Base-by-base conservation (phyloP, 1,140 invertebrate genomes). In the Paracyclopina nana region DNA sequence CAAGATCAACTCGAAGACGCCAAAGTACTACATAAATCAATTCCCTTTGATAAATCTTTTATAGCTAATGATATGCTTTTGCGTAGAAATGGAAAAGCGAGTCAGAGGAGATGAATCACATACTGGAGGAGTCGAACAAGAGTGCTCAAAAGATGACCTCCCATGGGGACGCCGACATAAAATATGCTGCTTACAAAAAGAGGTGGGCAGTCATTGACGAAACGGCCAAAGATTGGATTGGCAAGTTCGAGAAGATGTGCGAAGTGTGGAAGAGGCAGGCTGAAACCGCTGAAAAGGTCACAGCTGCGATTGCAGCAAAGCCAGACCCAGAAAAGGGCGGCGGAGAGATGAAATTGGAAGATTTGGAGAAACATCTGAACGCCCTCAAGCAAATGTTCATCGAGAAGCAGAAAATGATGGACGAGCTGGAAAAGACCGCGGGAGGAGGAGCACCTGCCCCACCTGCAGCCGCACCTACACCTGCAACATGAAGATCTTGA, bases 351-450 rank as follows among this genome's bases (percentile, higher is more conserved):
- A 52, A 52, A 29, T 14, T 52, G 24, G 50, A 52, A 38, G 50
- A 52, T 29, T 27, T 52, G 24, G 50, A 52, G 24, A 28, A 14
- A 18, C 50, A 46, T 28, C 27, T 52, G 20, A 27, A 46, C 14
- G n/a, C 24, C 9, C 14, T 52, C 2, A 52, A 43, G 38, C 31
- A 50, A 52, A 52, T 52, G 50, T 52, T 52, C 28, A 52, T 52
- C 8, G 50, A 52, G 38, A 52, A 52, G 30, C 38, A 52, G 27
- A 52, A 44, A 29, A 52, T 52, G 50, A 43, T 52, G 38, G 41
- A 52, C n/a, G 24, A 27, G 12, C 5, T 52, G 50, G 27, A 48
- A 38, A 38, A 38, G n/a, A 4, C 34, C 5, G 34, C 3, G 3
- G 20, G 20, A 8, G 14, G 34, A 38, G 14, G 14, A 9, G 14